Evolutionary conservation across 2,888 invertebrate genomes (phyloP), one percentile per base, ranked within the genome.

Genomic region (Cordilura impudica): DNA sequence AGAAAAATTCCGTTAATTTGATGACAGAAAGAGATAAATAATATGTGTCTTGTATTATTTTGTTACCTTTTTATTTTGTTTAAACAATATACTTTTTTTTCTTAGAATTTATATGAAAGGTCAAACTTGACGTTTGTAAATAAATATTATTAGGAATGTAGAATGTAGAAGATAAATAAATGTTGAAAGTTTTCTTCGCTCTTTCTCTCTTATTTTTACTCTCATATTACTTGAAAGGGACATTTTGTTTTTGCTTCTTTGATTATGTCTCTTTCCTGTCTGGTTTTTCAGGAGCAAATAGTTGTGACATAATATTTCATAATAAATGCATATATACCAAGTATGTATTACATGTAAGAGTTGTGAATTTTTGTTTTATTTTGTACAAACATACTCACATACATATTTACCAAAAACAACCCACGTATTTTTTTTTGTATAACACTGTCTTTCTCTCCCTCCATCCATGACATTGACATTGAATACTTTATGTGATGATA

Each of bases 391-490:
- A 12, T 35, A 21, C 47, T 16, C 26, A 61, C 19, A 29, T 65
- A 35, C 31, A 39, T 53, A 56, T 51, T 12, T 51, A 49, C n/a
- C 31, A 29, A 23, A 14, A 18, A n/a, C 18, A 73, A 53, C 67
- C 56, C 69, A 63, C 56, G 56, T 69, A 49, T 39, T 54, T 47
- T 26, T 4, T 35, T 16, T 47, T 45, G 8, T 35, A 58, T 65
- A 16, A 21, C 31, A 18, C 23, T 4, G 10, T 21, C 4, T 21
- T 31, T 31, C 7, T 12, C 72, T 73, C 21, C 60, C 26, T 67
- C 43, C 61, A 61, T 53, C 71, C 66, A 69, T 77, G 76, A 71
- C 76, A 77, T 77, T 77, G 76, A 77, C 76, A 77, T 77, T 77
- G 76, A 77, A 77, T 69, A 69, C 26, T 29, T 47, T n/a, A 14